phyloP scores from a whole-genome alignment of 2,888 invertebrate genomes.

The Plebejus anna region DNA sequence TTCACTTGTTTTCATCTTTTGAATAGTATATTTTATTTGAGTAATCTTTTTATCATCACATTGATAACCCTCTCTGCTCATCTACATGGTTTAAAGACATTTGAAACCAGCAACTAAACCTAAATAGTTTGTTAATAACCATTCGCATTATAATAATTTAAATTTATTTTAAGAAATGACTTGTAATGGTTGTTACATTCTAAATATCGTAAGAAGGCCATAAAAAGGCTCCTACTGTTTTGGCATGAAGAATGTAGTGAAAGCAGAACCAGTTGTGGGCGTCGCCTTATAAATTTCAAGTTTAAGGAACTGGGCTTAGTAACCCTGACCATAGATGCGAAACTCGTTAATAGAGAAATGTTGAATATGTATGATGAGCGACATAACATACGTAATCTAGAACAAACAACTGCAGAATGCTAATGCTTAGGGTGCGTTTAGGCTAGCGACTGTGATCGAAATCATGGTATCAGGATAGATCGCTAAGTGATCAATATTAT shows the following conservation, averaged over 20 bases:
- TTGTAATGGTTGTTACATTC: too few relatives aligned
- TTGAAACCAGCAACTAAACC: background rate
- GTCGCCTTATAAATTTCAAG: background rate
- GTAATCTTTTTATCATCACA: background rate
- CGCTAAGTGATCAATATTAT: too few relatives aligned
- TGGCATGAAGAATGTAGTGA: slow-evolving; percentile 6
- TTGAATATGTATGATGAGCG: background rate
- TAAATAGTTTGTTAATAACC: background rate
- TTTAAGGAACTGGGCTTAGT: slow-evolving; percentile 1
- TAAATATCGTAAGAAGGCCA: background rate
- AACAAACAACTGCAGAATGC: background rate
- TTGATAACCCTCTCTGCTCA: too few relatives aligned
- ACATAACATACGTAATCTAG: slow-evolving; percentile 8
- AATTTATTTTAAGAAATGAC: too few relatives aligned
- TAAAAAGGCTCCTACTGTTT: background rate
- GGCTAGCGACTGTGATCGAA: background rate
- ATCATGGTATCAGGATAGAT: background rate
- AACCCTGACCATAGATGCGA: background rate
- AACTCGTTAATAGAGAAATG: background rate
- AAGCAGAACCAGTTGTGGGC: background rate
- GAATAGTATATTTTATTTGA: background rate
- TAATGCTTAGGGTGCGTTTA: background rate
- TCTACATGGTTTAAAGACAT: background rate
- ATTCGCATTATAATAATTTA: too few relatives aligned
- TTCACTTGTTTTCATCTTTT: background rate